phyloP scores from a whole-genome alignment of 2,113 vertebrate genomes.

The Progne subis region DNA sequence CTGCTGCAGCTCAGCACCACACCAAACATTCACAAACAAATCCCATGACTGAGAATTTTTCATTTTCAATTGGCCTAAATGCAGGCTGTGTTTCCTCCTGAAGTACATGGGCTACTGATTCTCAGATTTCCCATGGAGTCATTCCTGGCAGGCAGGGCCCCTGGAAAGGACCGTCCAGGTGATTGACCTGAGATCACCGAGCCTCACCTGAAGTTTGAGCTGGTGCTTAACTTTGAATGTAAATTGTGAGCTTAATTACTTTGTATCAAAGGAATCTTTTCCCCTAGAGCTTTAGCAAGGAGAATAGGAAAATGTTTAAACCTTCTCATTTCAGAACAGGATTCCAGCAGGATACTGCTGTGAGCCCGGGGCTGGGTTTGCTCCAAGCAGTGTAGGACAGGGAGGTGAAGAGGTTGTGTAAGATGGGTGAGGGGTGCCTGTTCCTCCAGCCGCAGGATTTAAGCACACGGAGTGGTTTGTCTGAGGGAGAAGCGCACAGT shows the following conservation, averaged over 20 bases:
- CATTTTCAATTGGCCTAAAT: background rate
- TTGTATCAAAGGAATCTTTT: background rate
- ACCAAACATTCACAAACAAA: background rate
- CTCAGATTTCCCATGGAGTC: background rate
- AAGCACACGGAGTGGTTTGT: slow-evolving; percentile 86
- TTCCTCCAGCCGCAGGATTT: slow-evolving; percentile 82
- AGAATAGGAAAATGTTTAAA: background rate
- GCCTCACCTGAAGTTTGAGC: accelerated
- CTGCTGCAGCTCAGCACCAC: background rate
- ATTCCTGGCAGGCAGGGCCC: background rate
- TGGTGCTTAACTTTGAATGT: background rate
- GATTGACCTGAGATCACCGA: accelerated
- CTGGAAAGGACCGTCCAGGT: too few species aligned
- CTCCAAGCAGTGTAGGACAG: accelerated
- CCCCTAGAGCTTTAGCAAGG: background rate
- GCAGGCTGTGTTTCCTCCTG: too few species aligned
- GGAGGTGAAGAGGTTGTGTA: background rate
- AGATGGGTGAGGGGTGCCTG: background rate
- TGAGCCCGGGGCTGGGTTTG: accelerated
- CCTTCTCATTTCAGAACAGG: accelerated
- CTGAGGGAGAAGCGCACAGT: background rate
- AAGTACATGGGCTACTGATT: accelerated
- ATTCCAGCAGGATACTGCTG: accelerated
- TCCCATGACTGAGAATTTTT: background rate
- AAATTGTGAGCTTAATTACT: background rate